Percentiles rank a stretch among this genome's conserved stretches.
Conservation (phyloP, 2,113 vertebrate species). For the Python bivittatus region DNA sequence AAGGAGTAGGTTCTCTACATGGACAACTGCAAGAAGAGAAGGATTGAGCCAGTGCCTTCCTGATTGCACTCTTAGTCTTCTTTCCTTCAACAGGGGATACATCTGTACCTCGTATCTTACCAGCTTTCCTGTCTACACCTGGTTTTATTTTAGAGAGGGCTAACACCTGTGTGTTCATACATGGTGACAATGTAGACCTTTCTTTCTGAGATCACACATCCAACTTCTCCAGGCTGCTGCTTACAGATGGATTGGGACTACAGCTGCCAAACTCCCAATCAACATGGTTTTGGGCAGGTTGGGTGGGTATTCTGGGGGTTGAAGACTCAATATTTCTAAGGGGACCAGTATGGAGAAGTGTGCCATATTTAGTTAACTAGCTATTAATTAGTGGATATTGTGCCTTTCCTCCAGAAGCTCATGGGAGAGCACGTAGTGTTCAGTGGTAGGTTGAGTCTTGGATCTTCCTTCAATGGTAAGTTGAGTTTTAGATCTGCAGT, state of each 20-base stretch:
- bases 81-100: background rate
- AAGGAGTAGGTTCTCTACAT: background rate
- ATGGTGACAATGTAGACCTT: background rate
- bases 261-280: background rate
- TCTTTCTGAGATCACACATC: background rate
- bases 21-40: background rate
- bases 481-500: too few relatives aligned
- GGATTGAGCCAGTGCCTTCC: background rate
- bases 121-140: background rate
- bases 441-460: background rate
- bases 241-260: background rate
- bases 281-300: background rate
- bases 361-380: background rate
- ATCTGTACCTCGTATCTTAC: background rate
- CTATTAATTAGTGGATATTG: background rate
- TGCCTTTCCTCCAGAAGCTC: background rate
- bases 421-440: background rate
- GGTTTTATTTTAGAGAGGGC: background rate
- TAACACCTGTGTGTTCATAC: background rate
- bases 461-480: too few relatives aligned
- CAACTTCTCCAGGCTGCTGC: background rate
- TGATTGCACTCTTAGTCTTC: background rate
- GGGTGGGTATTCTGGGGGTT: background rate
- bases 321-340: background rate
- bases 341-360: background rate